phyloP scores from a whole-genome alignment of 2,797 vertebrate genomes.

The Pseudochirops corinnae region DNA sequence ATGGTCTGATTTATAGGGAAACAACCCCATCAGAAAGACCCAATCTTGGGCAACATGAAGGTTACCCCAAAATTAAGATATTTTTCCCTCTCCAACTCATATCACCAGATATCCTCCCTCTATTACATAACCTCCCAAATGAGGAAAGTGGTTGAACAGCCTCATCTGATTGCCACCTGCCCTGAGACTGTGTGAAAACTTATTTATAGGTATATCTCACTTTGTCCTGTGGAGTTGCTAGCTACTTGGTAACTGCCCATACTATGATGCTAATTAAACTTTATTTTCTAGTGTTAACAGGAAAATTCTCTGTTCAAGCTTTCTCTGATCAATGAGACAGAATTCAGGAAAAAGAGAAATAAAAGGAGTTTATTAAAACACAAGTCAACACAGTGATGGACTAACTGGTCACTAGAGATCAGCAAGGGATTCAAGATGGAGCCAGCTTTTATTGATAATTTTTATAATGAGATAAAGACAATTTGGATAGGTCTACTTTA shows the following conservation, averaged over 20 bases:
- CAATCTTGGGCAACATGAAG: neutral
- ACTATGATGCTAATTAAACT: neutral
- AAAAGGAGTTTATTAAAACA: neutral
- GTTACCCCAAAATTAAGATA: neutral
- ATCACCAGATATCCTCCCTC: neutral
- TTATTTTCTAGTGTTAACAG: neutral
- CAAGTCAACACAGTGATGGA: neutral
- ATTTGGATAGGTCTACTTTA: neutral
- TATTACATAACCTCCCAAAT: neutral
- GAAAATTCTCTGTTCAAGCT: neutral
- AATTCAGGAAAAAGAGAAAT: neutral
- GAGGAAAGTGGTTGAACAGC: neutral
- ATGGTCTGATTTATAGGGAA: neutral
- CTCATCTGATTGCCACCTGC: neutral
- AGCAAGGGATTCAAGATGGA: neutral
- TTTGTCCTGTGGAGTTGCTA: neutral
- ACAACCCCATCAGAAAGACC: neutral
- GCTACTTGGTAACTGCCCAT: neutral
- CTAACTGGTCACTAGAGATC: neutral
- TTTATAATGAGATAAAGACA: neutral
- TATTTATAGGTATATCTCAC: neutral
- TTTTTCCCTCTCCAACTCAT: neutral
- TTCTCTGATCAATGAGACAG: neutral
- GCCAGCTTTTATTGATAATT: neutral
- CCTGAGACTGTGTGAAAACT: neutral